Base-by-base conservation (phyloP, 2,113 vertebrate genomes). In the Neolamprologus fasciatus region DNA sequence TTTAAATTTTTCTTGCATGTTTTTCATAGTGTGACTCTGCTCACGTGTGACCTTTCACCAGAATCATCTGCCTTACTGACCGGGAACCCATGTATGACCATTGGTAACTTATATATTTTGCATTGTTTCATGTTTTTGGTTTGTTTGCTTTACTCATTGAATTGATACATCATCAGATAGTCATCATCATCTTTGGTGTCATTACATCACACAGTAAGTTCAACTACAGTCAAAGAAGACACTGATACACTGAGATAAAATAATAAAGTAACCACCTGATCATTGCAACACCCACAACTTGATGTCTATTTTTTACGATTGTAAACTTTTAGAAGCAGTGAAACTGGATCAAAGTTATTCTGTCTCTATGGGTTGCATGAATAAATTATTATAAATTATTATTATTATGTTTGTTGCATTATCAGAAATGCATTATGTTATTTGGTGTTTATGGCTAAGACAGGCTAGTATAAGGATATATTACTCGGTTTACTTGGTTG, bases 271-370 rank as follows among this genome's bases (percentile, higher is more conserved):
- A 71, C 66, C 2, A 71, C 37, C 1, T 23, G n/a, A 71, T 68
- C 7, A 21, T 21, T 66, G 61, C 61, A 37, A 21, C 33, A 37
- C 61, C 58, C 31, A 11, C 58, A 35, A 63, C 58, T 35, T n/a
- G 0, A 63, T 63, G 9, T 63, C 58, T 63, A 0, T 66, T 42
- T 26, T 73, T 14, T 42, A 42, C 0, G 1, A 42, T 26, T 71
- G 37, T 4, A 45, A 26, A 26, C 13, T 23, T 45, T 45, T 26
- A 45, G 68, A 10, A 73, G 37, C 37, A 45, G 12, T 45, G n/a
- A 40, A 80, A 55, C 19, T 54, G 19, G 19, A 37, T 4, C 23
- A 0, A 42, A 81, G 53, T 26, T 13, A 8, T 28, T 26, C 17
- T 58, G 8, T 58, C 21, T 55, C 3, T 40, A 17, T 40, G 0